phyloP scores from a whole-genome alignment of 2,888 invertebrate species.

The Cremastinae sp. region DNA sequence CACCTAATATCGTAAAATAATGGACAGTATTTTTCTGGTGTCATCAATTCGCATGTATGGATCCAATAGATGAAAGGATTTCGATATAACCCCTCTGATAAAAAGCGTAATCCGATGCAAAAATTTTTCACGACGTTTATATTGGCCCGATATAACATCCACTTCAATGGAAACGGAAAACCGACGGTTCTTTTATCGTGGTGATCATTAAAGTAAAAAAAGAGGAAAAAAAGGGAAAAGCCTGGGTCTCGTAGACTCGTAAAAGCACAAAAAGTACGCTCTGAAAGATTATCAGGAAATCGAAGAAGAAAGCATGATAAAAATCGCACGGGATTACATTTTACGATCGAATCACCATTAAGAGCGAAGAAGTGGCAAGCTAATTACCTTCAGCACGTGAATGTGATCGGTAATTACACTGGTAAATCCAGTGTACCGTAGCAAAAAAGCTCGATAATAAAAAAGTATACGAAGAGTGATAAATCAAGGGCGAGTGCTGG shows the following conservation, averaged over 20 bases:
- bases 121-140: no score
- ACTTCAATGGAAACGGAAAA: neutral
- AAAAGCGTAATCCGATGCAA: neutral
- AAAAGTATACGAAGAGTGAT: no score
- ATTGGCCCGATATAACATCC: constrained; percentile 3
- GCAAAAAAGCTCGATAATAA: no score
- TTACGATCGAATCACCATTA: constrained; percentile 28
- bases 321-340: constrained; percentile 29
- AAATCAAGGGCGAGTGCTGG: no score
- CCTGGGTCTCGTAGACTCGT: neutral
- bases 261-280: constrained; percentile 16
- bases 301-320: constrained; percentile 32
- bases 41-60: no score
- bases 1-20: no score
- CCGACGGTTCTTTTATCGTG: neutral
- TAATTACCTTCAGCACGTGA: neutral
- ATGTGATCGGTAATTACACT: no score
- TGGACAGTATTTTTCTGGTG: no score
- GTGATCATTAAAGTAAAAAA: constrained; percentile 5
- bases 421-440: no score
- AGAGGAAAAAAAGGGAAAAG: neutral
- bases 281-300: constrained; percentile 22
- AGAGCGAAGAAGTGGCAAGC: neutral
- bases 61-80: no score
- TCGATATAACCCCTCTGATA: no score